phyloP scores from a whole-genome alignment of 1,140 invertebrate genomes.

The Artemia franciscana region DNA sequence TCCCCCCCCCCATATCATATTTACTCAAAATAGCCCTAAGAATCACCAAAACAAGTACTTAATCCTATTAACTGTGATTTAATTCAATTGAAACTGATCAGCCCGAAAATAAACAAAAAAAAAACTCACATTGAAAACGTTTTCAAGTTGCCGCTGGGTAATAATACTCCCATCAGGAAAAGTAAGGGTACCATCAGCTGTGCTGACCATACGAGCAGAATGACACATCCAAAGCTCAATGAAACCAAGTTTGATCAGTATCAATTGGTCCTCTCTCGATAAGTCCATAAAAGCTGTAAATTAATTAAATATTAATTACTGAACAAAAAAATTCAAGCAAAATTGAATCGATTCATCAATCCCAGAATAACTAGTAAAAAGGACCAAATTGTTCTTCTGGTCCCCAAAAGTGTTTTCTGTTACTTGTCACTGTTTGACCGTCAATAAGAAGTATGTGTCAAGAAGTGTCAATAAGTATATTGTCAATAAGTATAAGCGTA shows the following conservation, averaged over 20 bases:
- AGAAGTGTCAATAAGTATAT: too few relatives aligned
- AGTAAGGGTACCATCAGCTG: slow-evolving; percentile 47
- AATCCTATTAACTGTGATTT: not conserved
- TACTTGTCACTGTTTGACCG: too few relatives aligned
- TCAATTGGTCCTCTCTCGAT: slow-evolving; percentile 75
- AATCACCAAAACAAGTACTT: too few relatives aligned
- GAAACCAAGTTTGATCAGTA: slow-evolving; percentile 82
- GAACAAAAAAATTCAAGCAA: too few relatives aligned
- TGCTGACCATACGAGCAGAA: slow-evolving; percentile 47
- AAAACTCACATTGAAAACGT: slow-evolving; percentile 73
- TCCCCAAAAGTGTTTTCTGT: too few relatives aligned
- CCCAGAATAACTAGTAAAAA: too few relatives aligned
- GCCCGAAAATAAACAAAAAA: slow-evolving; percentile 9
- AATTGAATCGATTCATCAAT: too few relatives aligned
- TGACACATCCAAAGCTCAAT: slow-evolving; percentile 87
- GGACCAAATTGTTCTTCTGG: too few relatives aligned
- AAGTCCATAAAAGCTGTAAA: slow-evolving; percentile 46
- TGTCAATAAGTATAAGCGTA: too few relatives aligned
- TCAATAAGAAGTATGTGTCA: too few relatives aligned
- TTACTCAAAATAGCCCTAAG: slow-evolving; percentile 1
- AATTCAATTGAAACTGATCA: slow-evolving; percentile 1
- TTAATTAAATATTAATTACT: too few relatives aligned
- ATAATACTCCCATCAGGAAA: slow-evolving; percentile 78
- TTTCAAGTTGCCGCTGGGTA: slow-evolving; percentile 57
- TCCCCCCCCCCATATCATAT: not conserved